phyloP scores from a whole-genome alignment of 2,888 invertebrate genomes.

The Ferdinandea cuprea region DNA sequence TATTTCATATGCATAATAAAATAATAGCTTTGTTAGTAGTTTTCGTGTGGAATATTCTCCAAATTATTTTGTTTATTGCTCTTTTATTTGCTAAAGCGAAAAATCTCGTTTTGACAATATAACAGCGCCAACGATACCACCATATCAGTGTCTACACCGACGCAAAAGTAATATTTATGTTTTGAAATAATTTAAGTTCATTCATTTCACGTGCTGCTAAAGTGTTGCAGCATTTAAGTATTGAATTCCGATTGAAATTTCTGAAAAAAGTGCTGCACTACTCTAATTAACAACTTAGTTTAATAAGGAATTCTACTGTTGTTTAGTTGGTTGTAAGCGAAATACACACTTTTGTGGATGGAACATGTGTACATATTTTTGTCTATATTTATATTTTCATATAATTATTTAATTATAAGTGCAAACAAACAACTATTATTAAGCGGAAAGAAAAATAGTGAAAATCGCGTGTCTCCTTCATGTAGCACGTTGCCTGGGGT shows the following conservation, averaged over 20 bases:
- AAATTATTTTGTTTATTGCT: conserved; percentile 64
- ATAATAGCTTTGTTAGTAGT: conserved; percentile 23
- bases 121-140: not conserved
- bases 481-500: conserved; percentile 51
- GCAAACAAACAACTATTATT: conserved; percentile 27
- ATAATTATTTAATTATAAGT: not conserved
- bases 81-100: conserved; percentile 49
- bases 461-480: conserved; percentile 34
- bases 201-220: not conserved
- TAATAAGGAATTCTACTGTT: too few species aligned
- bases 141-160: not conserved
- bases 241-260: conserved; percentile 1
- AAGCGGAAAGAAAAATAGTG: conserved; percentile 5
- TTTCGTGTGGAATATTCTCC: conserved; percentile 45
- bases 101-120: too few species aligned
- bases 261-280: not conserved
- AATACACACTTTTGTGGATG: not conserved
- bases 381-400: conserved; percentile 4
- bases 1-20: too few species aligned
- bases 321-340: not conserved
- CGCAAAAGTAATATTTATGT: conserved; percentile 16
- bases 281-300: too few species aligned
- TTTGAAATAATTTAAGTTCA: not conserved
- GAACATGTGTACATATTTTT: conserved; percentile 6
- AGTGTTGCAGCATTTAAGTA: too few species aligned